Evolutionary conservation across 2,888 invertebrate genomes (phyloP), one percentile per base, ranked within the genome.

Genomic region (Drosophila fulvimacula): DNA sequence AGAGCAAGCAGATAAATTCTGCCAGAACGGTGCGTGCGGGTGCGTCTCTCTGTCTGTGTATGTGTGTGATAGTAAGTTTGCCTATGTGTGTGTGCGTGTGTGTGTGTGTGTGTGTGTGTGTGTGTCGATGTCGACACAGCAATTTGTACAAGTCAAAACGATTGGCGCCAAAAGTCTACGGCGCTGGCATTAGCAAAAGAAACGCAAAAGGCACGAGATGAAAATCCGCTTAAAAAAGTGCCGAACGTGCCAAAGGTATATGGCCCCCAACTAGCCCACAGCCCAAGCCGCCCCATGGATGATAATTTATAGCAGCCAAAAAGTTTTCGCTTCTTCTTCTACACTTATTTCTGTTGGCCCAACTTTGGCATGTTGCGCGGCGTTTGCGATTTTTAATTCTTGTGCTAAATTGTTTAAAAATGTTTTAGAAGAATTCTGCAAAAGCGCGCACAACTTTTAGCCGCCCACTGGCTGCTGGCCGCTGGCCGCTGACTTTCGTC

Each of bases 121-220:
- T 39, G 27, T 57, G 65, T 66, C 65, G 71, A 58, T 69, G 72
- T 77, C 88, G 82, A 77, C 82, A 88, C 80, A 86, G 84, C 88
- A 86, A 90, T 91, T 91, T 91, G 85, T 91, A 89, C 87, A 90
- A 91, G 89, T 91, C 91, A 91, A 90, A 84, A 76, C 81, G 75
- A 79, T 84, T 91, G 91, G 91, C 91, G 91, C 91, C 91, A 86
- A 90, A 81, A 84, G 83, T 91, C 91, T 91, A 90, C 77, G 81
- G 81, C 73, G 73, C 73, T 85, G 76, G 77, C 83, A 78, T 69
- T 56, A 63, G 65, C 52, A 65, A 65, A 65, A 65, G 65, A 65
- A 65, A 65, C 73, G 56, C 76, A 48, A 75, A 32, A 48, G 48
- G 56, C 61, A 51, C 73, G 69, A 86, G 86, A 74, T 75, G 81